Base-by-base conservation (phyloP, 2,797 vertebrate species). In the Ctenopoma multispine region DNA sequence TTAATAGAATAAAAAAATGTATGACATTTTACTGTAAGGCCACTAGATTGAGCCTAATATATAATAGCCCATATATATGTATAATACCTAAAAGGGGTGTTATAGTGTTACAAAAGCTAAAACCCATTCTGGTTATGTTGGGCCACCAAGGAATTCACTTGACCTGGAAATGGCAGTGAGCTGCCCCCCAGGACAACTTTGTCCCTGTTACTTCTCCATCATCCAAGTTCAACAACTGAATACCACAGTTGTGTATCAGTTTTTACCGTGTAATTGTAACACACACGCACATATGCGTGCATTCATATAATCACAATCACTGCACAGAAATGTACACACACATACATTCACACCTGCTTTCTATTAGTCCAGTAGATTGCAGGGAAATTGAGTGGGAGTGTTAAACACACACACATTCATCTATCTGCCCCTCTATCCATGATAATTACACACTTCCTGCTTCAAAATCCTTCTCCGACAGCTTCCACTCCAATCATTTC, bases 401-500 rank as follows among this genome's bases (percentile, higher is more conserved):
- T 92, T 92, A 89, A 90, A 87, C 85, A 90, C 87, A 91, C 88
- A 90, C 87, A 89, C 87, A 87, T 90, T 79, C 87, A 91, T 90
- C 82, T 88, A 88, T 90, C 80, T 84, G 75, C 71, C 72, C 82
- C 84, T 85, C 88, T 86, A 84, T 87, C 90, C 63, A 71, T 55
- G 79, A 81, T 91, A 91, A 92, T 93, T 86, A 88, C 87, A 83
- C 83, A 90, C 86, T 90, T 92, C 90, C 90, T 90, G 87, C 77
- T 89, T 80, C 79, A 70, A 81, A 89, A 83, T 63, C 81, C 60
- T 75, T 87, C 78, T 61, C 75, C 23, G 69, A 88, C 71, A 87
- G 82, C 79, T 79, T 87, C 76, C 66, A 79, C 81, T 77, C 80
- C 82, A 84, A 80, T 87, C 69, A 70, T 20, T 51, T 71, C 73